These are phyloP conservation scores for Proterorhinus semilunaris DNA, from an alignment of 2,113 vertebrate species.

Conservation along the genomic window DNA sequence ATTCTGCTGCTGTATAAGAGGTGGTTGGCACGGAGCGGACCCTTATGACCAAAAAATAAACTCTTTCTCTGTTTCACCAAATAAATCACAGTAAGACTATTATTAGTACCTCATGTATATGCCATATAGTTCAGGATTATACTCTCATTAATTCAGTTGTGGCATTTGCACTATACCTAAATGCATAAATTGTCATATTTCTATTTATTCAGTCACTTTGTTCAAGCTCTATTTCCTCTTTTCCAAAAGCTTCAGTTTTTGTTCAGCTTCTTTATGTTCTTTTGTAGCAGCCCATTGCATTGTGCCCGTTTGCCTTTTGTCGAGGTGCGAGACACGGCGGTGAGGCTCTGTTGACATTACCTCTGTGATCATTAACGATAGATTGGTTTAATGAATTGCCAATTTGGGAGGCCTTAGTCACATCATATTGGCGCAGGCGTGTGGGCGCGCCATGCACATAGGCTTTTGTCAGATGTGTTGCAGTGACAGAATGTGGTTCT, in stretches of 20 bases:
- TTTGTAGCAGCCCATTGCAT: conserved; percentile 11
- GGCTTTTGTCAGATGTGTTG: conserved; percentile 28
- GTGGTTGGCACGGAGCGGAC: background rate
- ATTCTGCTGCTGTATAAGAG: conserved; percentile 28
- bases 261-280: too few relatives aligned
- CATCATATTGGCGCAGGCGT: conserved; percentile 49
- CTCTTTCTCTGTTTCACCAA: too few relatives aligned
- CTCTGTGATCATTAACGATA: conserved; percentile 71
- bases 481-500: conserved; percentile 34
- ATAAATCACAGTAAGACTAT: too few relatives aligned
- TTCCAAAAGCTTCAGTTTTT: too few relatives aligned
- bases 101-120: too few relatives aligned
- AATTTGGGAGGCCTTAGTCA: conserved; percentile 70
- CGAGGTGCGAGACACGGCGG: conserved; percentile 49
- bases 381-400: conserved; percentile 77
- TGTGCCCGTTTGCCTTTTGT: conserved; percentile 10
- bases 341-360: conserved; percentile 68
- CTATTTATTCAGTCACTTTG: too few relatives aligned
- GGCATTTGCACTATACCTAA: too few relatives aligned
- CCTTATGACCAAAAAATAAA: background rate
- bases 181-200: too few relatives aligned
- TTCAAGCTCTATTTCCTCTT: too few relatives aligned
- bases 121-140: too few relatives aligned
- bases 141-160: too few relatives aligned
- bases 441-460: conserved; percentile 12